These are phyloP conservation scores for Muntiacus muntjak DNA, from an alignment of 2,113 vertebrate genomes.

Conservation along the genomic window DNA sequence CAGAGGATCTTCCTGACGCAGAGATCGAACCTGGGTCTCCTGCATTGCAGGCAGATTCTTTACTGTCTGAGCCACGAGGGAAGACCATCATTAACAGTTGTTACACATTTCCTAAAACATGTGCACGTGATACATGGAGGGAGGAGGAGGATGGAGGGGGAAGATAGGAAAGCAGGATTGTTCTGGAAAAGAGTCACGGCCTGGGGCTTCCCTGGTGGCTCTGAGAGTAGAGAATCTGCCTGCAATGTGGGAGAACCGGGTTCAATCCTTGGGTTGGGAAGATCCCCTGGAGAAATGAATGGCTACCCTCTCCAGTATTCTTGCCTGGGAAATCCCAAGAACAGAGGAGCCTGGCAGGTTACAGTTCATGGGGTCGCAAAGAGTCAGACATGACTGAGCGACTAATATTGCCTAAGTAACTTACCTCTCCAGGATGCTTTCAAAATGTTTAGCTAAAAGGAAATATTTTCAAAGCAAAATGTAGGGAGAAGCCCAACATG, in stretches of 20 bases:
- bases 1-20: neutral
- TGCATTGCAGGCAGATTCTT: neutral
- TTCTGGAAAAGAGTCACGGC: neutral
- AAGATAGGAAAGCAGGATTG: neutral
- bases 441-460: neutral
- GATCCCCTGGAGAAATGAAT: neutral
- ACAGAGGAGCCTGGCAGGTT: neutral
- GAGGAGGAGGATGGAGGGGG: accelerated
- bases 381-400: neutral
- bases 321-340: neutral
- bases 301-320: neutral
- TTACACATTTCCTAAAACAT: neutral
- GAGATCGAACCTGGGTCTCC: neutral
- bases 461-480: neutral
- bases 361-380: neutral
- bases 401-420: neutral
- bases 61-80: neutral
- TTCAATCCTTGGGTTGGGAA: neutral
- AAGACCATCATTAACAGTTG: neutral
- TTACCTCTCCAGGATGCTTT: neutral
- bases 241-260: neutral
- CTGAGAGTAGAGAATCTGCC: neutral
- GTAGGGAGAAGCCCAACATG: neutral
- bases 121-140: accelerated
- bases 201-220: neutral